Evolutionary conservation across 2,888 invertebrate genomes (phyloP).

Genomic region (Loripinus fragilis): DNA sequence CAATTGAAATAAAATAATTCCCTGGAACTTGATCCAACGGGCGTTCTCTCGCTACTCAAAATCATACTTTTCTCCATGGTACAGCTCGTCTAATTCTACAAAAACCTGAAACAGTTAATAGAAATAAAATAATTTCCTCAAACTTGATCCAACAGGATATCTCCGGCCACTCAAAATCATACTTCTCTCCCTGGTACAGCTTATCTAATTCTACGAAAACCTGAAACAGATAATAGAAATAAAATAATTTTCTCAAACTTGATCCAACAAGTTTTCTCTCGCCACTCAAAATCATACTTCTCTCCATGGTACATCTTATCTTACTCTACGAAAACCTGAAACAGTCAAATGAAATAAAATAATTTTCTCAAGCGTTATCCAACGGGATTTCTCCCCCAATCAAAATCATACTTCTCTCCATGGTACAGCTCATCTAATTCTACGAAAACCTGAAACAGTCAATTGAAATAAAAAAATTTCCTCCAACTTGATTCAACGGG

Average conservation of each 20-base stretch:
- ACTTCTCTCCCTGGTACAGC: constrained; percentile 85
- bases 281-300: constrained; percentile 93
- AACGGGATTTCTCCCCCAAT: constrained; percentile 99
- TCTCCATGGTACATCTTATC: constrained; percentile 89
- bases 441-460: constrained; percentile 92
- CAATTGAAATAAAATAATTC: too few species aligned
- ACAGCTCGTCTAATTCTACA: constrained; percentile 95
- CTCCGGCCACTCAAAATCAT: constrained; percentile 96
- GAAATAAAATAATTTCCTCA: too few species aligned
- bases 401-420: constrained; percentile 88
- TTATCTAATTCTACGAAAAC: constrained; percentile 98
- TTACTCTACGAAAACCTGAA: constrained; percentile 95
- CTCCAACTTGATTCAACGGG: constrained; percentile 99
- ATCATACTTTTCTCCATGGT: constrained; percentile 86
- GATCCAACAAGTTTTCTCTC: constrained; percentile 99
- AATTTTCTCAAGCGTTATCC: too few species aligned
- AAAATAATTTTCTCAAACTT: too few species aligned
- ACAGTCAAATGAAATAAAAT: too few species aligned
- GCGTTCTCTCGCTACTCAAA: constrained; percentile 98
- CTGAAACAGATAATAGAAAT: too few species aligned
- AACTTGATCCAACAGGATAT: constrained; percentile 99
- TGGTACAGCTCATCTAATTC: constrained; percentile 92
- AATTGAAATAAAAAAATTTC: too few species aligned
- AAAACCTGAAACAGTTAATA: constrained; percentile 90
- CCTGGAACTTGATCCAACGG: constrained; percentile 98